These are phyloP conservation scores for Lysiphlebus fabarum DNA, from an alignment of 1,140 invertebrate genomes.

Conservation along the genomic window DNA sequence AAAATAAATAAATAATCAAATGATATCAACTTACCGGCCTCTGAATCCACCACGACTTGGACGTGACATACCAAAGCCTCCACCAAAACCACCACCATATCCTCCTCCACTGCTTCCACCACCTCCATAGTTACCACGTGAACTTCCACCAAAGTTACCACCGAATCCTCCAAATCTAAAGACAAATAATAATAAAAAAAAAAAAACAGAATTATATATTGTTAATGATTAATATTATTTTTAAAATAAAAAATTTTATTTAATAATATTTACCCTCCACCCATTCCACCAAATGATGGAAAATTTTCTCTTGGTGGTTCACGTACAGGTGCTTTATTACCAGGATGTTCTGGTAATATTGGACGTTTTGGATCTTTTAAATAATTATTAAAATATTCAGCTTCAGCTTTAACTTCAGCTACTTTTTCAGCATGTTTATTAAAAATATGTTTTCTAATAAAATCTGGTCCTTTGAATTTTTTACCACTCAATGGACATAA, in stretches of 20 bases:
- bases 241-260: constrained; percentile 5
- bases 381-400: constrained; percentile 98
- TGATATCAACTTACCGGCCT: constrained; percentile 46
- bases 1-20: not conserved
- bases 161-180: constrained; percentile 45
- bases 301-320: constrained; percentile 49
- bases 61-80: constrained; percentile 49
- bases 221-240: not conserved
- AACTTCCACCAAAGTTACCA: constrained; percentile 18
- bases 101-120: constrained; percentile 51
- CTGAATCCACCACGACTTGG: constrained; percentile 52
- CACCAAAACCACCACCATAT: constrained; percentile 46
- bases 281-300: constrained; percentile 47
- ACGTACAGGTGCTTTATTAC: constrained; percentile 55
- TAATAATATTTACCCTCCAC: constrained; percentile 49
- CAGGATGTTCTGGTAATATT: constrained; percentile 85
- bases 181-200: constrained; percentile 8
- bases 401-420: constrained; percentile 94
- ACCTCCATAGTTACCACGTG: constrained; percentile 39
- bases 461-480: constrained; percentile 99
- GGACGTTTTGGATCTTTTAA: constrained; percentile 92
- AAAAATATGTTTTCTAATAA: constrained; percentile 97
- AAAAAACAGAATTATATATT: not conserved
- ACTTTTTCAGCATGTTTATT: constrained; percentile 97
- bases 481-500: constrained; percentile 97